phyloP scores from a whole-genome alignment of 2,797 vertebrate species.

The Rhynchonycteris naso region DNA sequence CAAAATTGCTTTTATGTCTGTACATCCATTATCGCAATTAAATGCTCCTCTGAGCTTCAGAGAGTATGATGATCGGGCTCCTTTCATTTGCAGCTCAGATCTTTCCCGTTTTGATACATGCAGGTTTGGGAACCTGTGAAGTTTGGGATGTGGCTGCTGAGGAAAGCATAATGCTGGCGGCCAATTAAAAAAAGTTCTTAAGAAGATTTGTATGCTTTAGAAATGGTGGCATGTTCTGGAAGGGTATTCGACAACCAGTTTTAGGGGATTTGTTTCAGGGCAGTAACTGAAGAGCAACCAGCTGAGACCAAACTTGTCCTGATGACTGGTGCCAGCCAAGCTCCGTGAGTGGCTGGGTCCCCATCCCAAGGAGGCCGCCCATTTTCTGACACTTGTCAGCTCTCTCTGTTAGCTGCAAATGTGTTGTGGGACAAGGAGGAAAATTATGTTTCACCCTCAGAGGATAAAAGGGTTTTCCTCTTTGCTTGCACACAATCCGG shows the following conservation, averaged over 20 bases:
- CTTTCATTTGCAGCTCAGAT: neutral
- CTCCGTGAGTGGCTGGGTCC: neutral
- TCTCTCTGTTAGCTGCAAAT: neutral
- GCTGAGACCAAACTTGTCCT: neutral
- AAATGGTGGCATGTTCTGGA: neutral
- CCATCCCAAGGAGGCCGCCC: rapidly evolving
- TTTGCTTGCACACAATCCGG: neutral
- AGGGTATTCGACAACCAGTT: neutral
- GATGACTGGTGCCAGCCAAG: neutral
- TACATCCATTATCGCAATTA: neutral
- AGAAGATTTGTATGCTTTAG: conserved; percentile 31
- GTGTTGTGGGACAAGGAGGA: conserved; percentile 18
- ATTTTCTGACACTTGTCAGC: conserved; percentile 37
- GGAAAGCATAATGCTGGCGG: neutral
- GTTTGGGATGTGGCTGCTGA: neutral
- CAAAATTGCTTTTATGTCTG: conserved; percentile 50
- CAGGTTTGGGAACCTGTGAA: neutral
- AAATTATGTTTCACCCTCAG: conserved; percentile 8
- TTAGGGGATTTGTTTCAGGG: neutral
- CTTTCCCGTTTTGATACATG: neutral
- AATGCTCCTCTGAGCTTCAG: conserved; percentile 42
- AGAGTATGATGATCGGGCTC: conserved; percentile 8
- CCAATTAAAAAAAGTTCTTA: neutral
- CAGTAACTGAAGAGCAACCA: neutral
- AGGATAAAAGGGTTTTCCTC: neutral